phyloP scores from a whole-genome alignment of 2,113 vertebrate genomes.

The Pelecanus crispus region DNA sequence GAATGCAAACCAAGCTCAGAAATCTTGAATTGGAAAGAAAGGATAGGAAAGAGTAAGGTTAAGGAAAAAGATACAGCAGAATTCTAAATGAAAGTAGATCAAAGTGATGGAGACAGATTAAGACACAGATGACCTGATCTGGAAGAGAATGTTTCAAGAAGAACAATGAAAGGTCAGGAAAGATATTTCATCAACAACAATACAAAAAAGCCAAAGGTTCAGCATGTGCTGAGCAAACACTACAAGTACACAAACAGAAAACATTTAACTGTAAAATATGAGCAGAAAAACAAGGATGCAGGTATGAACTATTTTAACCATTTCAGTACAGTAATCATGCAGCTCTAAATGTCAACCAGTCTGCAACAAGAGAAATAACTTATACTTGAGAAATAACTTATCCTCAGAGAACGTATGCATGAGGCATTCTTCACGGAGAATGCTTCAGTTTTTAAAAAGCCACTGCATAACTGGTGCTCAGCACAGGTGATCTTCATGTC shows the following conservation, averaged over 20 bases:
- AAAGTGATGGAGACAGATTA: not conserved
- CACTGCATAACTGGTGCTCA: not conserved
- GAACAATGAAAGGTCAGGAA: not conserved
- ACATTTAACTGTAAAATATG: not conserved
- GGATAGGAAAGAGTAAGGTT: not conserved
- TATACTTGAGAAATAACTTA: not conserved
- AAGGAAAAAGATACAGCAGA: not conserved
- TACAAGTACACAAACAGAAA: not conserved
- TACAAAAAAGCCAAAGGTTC: not conserved
- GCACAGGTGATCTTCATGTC: rapidly evolving
- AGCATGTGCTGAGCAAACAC: not conserved
- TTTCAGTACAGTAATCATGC: not conserved
- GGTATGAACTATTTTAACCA: not conserved
- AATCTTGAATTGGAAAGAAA: not conserved
- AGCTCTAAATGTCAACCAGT: not conserved
- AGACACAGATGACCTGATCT: not conserved
- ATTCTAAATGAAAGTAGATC: not conserved
- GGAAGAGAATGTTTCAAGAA: not conserved
- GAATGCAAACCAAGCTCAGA: not conserved
- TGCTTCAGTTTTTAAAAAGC: not conserved
- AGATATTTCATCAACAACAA: not conserved
- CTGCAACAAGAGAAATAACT: not conserved
- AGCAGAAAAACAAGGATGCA: not conserved
- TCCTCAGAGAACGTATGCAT: rapidly evolving
- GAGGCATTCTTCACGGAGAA: not conserved